These are phyloP conservation scores for Polylopha cassiicola DNA, from an alignment of 2,888 invertebrate species.

Conservation along the genomic window DNA sequence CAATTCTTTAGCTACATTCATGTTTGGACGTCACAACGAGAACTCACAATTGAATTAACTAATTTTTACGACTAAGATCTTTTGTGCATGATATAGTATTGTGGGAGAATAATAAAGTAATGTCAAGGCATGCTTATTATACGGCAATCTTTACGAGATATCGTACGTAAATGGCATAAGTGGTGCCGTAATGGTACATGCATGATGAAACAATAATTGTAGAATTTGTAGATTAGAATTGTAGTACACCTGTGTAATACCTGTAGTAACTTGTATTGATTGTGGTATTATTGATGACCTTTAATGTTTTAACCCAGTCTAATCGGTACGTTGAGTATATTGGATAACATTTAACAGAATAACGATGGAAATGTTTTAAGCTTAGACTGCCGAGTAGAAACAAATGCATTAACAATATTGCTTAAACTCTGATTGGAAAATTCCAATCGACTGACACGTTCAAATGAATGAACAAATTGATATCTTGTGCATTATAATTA, in stretches of 20 bases:
- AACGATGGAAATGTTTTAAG: too few relatives aligned
- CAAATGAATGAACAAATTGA: too few relatives aligned
- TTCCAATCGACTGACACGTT: too few relatives aligned
- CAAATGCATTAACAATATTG: too few relatives aligned
- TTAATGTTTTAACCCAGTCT: background rate
- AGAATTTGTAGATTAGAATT: background rate
- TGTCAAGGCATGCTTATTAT: conserved; percentile 24
- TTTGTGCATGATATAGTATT: conserved; percentile 1
- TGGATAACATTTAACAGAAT: too few relatives aligned
- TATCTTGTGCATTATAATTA: too few relatives aligned
- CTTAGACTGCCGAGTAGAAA: too few relatives aligned
- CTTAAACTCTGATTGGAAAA: too few relatives aligned
- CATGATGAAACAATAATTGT: conserved; percentile 8
- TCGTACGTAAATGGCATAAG: conserved; percentile 14
- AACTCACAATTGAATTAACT: conserved; percentile 10
- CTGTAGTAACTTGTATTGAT: too few relatives aligned
- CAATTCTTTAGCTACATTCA: conserved; percentile 28
- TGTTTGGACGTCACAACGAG: conserved; percentile 35
- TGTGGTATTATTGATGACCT: background rate
- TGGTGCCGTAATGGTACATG: conserved; percentile 1
- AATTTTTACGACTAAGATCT: conserved; percentile 8
- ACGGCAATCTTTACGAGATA: conserved; percentile 13
- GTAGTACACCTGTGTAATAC: too few relatives aligned
- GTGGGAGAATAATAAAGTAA: conserved; percentile 19
- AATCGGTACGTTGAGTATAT: too few relatives aligned